phyloP scores from a whole-genome alignment of 1,140 invertebrate species.

The Cryptotermes secundus region DNA sequence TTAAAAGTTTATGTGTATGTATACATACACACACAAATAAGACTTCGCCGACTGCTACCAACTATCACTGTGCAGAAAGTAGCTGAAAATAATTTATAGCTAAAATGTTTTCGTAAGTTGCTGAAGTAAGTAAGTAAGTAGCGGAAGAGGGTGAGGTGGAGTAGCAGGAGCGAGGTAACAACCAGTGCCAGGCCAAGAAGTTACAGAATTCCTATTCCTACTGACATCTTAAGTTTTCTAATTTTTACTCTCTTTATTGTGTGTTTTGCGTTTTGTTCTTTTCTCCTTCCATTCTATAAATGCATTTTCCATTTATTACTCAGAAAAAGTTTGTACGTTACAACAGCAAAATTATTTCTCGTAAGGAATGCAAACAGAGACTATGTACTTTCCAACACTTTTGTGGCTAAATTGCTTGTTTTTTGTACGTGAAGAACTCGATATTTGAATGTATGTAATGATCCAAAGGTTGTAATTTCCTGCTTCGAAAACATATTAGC shows the following conservation, averaged over 20 bases:
- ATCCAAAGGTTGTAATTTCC: too few species aligned
- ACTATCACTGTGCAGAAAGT: neutral
- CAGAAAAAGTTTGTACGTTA: neutral
- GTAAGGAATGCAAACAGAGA: too few species aligned
- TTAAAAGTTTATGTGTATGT: neutral
- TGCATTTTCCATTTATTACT: neutral
- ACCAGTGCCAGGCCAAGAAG: neutral
- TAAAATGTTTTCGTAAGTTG: neutral
- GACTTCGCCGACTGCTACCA: neutral
- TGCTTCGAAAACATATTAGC: too few species aligned
- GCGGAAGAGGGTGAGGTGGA: neutral
- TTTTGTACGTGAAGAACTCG: too few species aligned
- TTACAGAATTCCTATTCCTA: neutral
- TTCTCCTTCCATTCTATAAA: neutral
- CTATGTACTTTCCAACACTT: too few species aligned
- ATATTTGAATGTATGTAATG: too few species aligned
- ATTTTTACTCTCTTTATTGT: neutral
- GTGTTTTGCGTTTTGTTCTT: neutral
- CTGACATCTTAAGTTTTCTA: neutral
- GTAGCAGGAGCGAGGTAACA: neutral
- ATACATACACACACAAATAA: neutral
- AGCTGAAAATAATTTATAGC: conserved; percentile 11
- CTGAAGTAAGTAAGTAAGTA: neutral
- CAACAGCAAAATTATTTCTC: too few species aligned
- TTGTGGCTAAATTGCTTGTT: too few species aligned